Evolutionary conservation across 2,888 invertebrate genomes (phyloP), one percentile per base, ranked within the genome.

Genomic region (Nipponacmea schrenckii): DNA sequence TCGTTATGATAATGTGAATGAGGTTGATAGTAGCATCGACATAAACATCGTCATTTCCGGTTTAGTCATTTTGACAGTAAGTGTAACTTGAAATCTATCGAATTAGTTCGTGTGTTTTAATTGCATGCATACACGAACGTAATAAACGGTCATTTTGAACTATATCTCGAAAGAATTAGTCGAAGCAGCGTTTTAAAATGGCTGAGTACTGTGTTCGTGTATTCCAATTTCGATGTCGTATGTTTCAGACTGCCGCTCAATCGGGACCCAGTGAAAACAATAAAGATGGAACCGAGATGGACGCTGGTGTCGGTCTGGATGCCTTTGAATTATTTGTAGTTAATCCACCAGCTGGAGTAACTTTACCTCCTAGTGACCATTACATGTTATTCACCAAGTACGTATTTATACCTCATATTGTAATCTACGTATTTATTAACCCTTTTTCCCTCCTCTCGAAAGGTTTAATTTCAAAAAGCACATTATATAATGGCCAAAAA

Each of bases 121-220:
- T 24, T 14, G 24, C n/a, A 45, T 46, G 7, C 17, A 27, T n/a
- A n/a, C n/a, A n/a, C n/a, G n/a, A n/a, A n/a, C n/a, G n/a, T n/a
- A n/a, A n/a, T n/a, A n/a, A n/a, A n/a, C n/a, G n/a, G n/a, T 63
- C 62, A 24, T 69, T 62, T 45, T 64, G 63, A 17, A 64, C 68
- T 15, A 64, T 62, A 14, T 62, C 62, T 45, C 63, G 63, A 46
- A 62, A 62, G 63, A 64, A 69, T 62, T 62, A 27, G 3, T 24
- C 39, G 20, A 63, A 64, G 17, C 14, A 20, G n/a, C 17, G 17
- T 15, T 31, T 24, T 8, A 20, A 31, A n/a, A n/a, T n/a, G n/a
- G n/a, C n/a, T n/a, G n/a, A n/a, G n/a, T n/a, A n/a, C n/a, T n/a
- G n/a, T n/a, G n/a, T n/a, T n/a, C n/a, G n/a, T n/a, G n/a, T n/a